phyloP scores from a whole-genome alignment of 2,113 vertebrate genomes.

The Pteruthius melanotis region DNA sequence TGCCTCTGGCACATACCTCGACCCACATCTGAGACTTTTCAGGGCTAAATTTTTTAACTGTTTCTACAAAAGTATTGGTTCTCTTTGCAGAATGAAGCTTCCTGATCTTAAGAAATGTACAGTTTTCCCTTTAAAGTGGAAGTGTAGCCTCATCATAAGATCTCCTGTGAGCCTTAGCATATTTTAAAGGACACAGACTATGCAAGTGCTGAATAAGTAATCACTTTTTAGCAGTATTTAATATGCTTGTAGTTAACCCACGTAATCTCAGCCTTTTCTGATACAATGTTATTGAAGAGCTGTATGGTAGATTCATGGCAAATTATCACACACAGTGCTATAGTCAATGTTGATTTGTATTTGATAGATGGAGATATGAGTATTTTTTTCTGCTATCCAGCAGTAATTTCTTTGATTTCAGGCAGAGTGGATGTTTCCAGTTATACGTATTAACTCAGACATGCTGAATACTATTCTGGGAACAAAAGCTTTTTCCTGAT shows the following conservation, averaged over 20 bases:
- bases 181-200: neutral
- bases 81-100: neutral
- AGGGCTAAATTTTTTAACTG: neutral
- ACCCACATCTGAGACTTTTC: neutral
- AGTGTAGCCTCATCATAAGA: neutral
- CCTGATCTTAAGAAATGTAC: neutral
- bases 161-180: neutral
- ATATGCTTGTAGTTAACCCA: neutral
- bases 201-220: neutral
- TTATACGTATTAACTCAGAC: neutral
- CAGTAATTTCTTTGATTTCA: neutral
- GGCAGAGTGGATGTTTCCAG: neutral
- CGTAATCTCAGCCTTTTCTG: neutral
- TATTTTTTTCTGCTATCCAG: neutral
- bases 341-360: neutral
- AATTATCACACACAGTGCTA: neutral
- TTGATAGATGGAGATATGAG: neutral
- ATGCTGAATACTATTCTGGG: neutral
- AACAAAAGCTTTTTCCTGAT: neutral
- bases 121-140: neutral
- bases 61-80: neutral
- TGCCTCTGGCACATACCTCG: neutral
- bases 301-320: neutral
- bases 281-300: neutral
- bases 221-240: neutral